Conservation (phyloP, 53 echinoderm and acorn worm species). For the Echinarachnius parma region DNA sequence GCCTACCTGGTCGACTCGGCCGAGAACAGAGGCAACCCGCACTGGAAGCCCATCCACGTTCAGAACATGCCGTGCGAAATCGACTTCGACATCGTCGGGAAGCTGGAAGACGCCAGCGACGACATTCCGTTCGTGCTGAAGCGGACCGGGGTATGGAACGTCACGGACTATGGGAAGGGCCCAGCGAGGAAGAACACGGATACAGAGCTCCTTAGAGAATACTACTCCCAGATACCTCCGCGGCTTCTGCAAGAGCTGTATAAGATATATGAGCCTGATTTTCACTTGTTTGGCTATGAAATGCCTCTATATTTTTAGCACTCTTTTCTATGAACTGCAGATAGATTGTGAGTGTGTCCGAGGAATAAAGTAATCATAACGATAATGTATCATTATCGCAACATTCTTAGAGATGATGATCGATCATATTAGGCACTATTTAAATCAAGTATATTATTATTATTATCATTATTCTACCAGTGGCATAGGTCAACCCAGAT, state of each 20-base stretch:
- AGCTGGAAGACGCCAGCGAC: constrained; percentile 70
- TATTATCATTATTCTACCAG: no score
- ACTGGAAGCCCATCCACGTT: constrained; percentile 77
- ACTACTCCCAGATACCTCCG: constrained; percentile 65
- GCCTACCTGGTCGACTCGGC: constrained; percentile 60
- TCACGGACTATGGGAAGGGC: constrained; percentile 56
- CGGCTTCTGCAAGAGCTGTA: constrained; percentile 63
- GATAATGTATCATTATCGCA: no score
- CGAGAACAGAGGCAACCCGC: constrained; percentile 61
- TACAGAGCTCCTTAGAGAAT: constrained; percentile 31
- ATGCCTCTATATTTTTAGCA: constrained; percentile 54
- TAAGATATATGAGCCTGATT: constrained; percentile 73
- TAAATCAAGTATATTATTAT: no score
- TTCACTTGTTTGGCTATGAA: constrained; percentile 80
- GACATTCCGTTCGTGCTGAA: constrained; percentile 80
- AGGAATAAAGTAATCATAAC: no score
- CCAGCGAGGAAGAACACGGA: constrained; percentile 41
- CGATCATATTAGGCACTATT: no score
- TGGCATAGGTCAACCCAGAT: no score
- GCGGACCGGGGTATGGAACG: constrained; percentile 56
- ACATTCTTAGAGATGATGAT: no score
- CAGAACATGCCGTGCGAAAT: constrained; percentile 82
- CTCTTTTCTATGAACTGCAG: no score
- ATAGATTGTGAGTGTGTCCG: no score
- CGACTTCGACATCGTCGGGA: constrained; percentile 71